Percentiles rank a stretch among this genome's conserved stretches.
phyloP scores from a whole-genome alignment of 2,113 vertebrate species.

The Pseudopipra pipra region DNA sequence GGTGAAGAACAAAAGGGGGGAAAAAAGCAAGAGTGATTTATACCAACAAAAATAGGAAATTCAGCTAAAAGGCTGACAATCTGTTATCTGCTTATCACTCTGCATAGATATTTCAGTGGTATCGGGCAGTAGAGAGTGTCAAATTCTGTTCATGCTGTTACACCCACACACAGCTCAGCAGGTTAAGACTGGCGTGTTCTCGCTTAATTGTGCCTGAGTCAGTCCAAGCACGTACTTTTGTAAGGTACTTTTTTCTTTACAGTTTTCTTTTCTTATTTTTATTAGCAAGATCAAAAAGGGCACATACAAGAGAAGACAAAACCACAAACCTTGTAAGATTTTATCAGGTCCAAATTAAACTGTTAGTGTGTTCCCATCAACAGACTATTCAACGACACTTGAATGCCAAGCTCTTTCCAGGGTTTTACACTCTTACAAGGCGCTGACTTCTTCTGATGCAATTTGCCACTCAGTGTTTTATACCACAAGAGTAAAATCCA shows the following conservation, averaged over 20 bases:
- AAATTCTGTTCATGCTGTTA: conserved; percentile 64
- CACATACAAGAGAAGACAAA: conserved; percentile 24
- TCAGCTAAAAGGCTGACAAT: conserved; percentile 71
- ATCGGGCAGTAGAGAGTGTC: conserved; percentile 65
- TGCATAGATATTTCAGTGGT: conserved; percentile 58
- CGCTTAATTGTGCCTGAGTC: conserved; percentile 44
- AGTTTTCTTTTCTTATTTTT: conserved; percentile 42
- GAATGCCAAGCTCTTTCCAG: conserved; percentile 33
- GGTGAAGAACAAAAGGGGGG: conserved; percentile 7
- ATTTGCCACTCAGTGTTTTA: conserved; percentile 2
- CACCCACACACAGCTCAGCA: conserved; percentile 49
- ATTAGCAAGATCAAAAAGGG: conserved; percentile 47
- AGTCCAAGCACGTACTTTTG: conserved; percentile 53
- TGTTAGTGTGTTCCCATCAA: conserved; percentile 5
- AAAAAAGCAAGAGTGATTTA: conserved; percentile 22
- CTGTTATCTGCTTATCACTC: conserved; percentile 69
- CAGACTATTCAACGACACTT: conserved; percentile 39
- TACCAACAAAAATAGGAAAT: conserved; percentile 64
- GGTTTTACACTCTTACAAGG: conserved; percentile 47
- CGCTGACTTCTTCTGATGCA: conserved; percentile 6
- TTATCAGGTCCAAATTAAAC: conserved; percentile 45
- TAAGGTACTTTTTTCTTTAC: conserved; percentile 44
- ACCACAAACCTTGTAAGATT: conserved; percentile 28
- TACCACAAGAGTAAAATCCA: neutral
- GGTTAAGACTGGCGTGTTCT: conserved; percentile 47